A percentile compares a stretch with the other conserved stretches of the same genome.
These are phyloP conservation scores for Eilema depressum DNA, from an alignment of 2,888 invertebrate genomes.

Conservation along the genomic window DNA sequence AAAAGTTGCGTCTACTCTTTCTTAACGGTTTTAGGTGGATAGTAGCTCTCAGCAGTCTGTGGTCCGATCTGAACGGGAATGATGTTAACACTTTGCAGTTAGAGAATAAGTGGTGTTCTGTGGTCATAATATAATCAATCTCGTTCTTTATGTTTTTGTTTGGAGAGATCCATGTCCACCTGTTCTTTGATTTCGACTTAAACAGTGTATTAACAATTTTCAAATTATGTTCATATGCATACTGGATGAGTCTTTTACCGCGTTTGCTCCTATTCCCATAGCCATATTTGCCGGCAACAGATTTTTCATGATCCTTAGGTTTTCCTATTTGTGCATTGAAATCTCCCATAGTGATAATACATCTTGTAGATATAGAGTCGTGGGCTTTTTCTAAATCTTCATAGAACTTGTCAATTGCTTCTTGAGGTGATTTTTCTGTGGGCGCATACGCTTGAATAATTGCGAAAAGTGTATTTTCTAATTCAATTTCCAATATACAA, in stretches of 20 bases:
- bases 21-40: no score
- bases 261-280: conserved; percentile 12
- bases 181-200: conserved; percentile 1
- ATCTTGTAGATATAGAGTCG: conserved; percentile 8
- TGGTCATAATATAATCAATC: conserved; percentile 20
- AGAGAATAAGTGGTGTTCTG: conserved; percentile 10
- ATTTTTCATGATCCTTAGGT: neutral
- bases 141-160: conserved; percentile 13
- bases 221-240: conserved; percentile 17
- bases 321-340: conserved; percentile 14
- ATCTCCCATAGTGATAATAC: conserved; percentile 14
- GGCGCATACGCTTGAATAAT: conserved; percentile 18
- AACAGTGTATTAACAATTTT: conserved; percentile 21
- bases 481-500: neutral
- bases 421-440: conserved; percentile 14
- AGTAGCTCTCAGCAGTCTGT: neutral
- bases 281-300: conserved; percentile 9
- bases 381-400: conserved; percentile 20
- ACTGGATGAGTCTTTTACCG: conserved; percentile 13
- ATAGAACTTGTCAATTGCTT: conserved; percentile 20
- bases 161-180: conserved; percentile 10
- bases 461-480: conserved; percentile 3
- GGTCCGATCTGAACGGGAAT: conserved; percentile 14
- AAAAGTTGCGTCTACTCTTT: no score
- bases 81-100: neutral